Percentiles rank a stretch among this genome's conserved stretches.
Evolutionary conservation across 1,140 invertebrate genomes (phyloP).

Genomic region (Mesaphorura yosii): DNA sequence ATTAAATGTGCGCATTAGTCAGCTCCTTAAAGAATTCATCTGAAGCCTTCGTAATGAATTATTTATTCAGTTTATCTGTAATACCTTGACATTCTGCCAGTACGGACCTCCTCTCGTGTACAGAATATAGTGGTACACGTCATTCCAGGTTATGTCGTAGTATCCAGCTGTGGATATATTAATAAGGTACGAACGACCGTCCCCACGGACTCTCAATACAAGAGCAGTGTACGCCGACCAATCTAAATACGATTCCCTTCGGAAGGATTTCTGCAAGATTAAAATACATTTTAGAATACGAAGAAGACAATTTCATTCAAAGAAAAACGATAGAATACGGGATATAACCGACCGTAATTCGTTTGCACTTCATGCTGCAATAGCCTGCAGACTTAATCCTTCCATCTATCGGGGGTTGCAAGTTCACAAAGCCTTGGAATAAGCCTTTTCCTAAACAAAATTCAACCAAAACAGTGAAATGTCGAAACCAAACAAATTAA

Average conservation of each 20-base stretch:
- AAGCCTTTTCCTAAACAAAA: constrained; percentile 10
- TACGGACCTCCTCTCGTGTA: constrained; percentile 91
- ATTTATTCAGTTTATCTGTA: constrained; percentile 9
- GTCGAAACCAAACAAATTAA: neutral
- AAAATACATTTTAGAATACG: neutral
- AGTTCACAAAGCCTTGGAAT: constrained; percentile 28
- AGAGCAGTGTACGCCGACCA: constrained; percentile 72
- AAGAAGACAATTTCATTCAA: neutral
- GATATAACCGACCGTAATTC: constrained; percentile 8
- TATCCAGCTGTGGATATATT: constrained; percentile 57
- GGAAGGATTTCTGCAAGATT: constrained; percentile 69
- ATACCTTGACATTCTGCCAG: constrained; percentile 79
- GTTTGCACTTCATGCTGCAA: constrained; percentile 19
- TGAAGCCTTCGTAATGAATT: neutral
- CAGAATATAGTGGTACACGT: constrained; percentile 67
- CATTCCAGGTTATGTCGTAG: constrained; percentile 70
- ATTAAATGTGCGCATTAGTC: too few species aligned
- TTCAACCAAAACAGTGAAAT: neutral
- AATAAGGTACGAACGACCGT: constrained; percentile 75
- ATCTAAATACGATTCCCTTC: constrained; percentile 51
- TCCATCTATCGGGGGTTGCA: constrained; percentile 22
- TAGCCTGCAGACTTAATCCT: constrained; percentile 24
- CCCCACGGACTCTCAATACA: constrained; percentile 71
- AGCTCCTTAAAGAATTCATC: neutral
- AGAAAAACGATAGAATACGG: neutral